Evolutionary conservation across 2,888 invertebrate species (phyloP).

Genomic region (Hyles lineata): DNA sequence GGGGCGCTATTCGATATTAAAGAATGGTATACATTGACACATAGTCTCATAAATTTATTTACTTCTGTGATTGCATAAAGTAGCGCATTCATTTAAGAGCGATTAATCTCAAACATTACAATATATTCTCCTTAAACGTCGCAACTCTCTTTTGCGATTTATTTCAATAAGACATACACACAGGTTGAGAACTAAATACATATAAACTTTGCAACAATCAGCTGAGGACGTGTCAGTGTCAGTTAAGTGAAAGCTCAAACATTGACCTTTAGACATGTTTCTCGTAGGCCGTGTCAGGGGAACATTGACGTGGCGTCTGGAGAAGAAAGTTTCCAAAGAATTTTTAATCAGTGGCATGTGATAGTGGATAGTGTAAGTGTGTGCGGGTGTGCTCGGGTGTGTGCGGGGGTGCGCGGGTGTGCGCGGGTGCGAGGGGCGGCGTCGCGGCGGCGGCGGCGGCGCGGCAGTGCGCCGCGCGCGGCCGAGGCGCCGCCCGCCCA

Average conservation of each 20-base stretch:
- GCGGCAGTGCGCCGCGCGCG: conserved; percentile 85
- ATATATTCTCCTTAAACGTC: too few species aligned
- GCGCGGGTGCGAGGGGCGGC: conserved; percentile 47
- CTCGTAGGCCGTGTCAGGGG: conserved; percentile 21
- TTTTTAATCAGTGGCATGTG: conserved; percentile 67
- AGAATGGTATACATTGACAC: too few species aligned
- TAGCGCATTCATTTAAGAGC: too few species aligned
- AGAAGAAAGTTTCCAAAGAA: conserved; percentile 74
- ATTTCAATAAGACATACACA: too few species aligned
- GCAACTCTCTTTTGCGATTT: too few species aligned
- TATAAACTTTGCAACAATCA: background rate
- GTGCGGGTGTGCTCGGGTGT: conserved; percentile 37
- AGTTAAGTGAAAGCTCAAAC: background rate
- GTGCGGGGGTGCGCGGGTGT: conserved; percentile 40
- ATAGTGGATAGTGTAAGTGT: conserved; percentile 32
- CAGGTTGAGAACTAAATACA: background rate
- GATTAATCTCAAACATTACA: too few species aligned
- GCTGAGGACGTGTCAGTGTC: background rate
- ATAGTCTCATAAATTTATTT: too few species aligned
- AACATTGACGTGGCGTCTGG: conserved; percentile 63
- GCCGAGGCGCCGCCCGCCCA: conserved; percentile 80
- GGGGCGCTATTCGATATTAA: too few species aligned
- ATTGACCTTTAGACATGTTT: conserved; percentile 42
- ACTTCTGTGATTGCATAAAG: too few species aligned
- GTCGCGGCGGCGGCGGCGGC: conserved; percentile 69